Evolutionary conservation across 2,113 vertebrate species (phyloP), one percentile per base, ranked within the genome.

Genomic region (Vireo altiloquus): DNA sequence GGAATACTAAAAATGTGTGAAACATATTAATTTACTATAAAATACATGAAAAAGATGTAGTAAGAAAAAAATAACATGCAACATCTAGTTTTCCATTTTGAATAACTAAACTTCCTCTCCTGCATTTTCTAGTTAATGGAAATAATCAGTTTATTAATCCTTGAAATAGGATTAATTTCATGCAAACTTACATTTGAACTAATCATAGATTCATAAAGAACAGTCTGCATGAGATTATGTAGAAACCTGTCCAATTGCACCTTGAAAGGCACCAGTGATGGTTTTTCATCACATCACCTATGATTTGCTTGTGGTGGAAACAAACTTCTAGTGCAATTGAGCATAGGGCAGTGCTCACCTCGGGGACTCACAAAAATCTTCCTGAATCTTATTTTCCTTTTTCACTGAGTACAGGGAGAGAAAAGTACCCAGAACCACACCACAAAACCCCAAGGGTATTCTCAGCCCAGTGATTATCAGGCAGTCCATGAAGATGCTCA

Each of bases 301-400:
- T 0, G 1, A 31, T 47, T 53, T 72, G 10, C 20, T 78, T 52
- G 22, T 0, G 2, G 64, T 47, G 53, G 23, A 57, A 63, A 49
- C 8, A 61, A 76, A 27, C 10, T 71, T 85, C 13, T 13, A 50
- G 33, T 20, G 19, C 20, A 63, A 57, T 92, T 77, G 17, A 47
- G 16, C 37, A 61, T 2, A 50, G 10, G 64, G 18, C 49, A 82
- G 40, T 50, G 22, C 22, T 61, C 39, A 77, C 10, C 8, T 28
- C 0, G 0, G 18, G 31, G 49, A 47, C 11, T 61, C 35, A 39
- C 23, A 54, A 49, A 54, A 60, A 31, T 31, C 6, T 11, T 75
- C 28, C 24, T 49, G 13, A 49, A 54, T 35, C n/a, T 59, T 64
- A 15, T 59, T 75, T 87, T 31, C 33, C 8, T 46, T 6, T 80